Evolutionary conservation across 1,140 invertebrate genomes (phyloP), one percentile per base, ranked within the genome.

Genomic region (Babylonia areolata): DNA sequence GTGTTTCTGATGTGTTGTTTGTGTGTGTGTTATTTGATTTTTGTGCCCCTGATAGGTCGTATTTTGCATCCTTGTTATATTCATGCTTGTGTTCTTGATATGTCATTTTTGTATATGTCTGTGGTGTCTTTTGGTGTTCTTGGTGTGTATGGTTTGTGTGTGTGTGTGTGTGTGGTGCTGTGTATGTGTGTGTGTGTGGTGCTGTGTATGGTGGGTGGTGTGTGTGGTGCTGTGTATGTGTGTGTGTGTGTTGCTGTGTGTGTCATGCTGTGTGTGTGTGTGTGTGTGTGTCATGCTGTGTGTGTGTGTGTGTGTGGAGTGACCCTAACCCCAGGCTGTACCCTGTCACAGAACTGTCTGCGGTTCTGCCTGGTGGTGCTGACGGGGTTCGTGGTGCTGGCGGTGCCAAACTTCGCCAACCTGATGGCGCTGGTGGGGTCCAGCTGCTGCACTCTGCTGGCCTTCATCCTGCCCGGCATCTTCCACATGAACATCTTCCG

Each of bases 401-500:
- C 91, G n/a, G 93, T 95, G n/a, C 95, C 95, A 11, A 95, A 94
- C 87, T 95, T 95, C 93, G 93, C 93, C 46, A 94, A 94, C 85
- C 90, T 95, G 33, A 95, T 95, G 94, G 95, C 94, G n/a, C 89
- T 95, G 51, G 92, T 95, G 35, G 95, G 95, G 37, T 94, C 95
- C n/a, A 93, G 93, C 11, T 95, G 95, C 88, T 95, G 95, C 89
- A 95, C 94, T 2, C 88, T 95, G 51, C 89, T 95, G 86, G 94
- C 95, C 35, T 95, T 95, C 87, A 94, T 94, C 40, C 84, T 95
- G 28, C 95, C 95, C 11, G 95, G 94, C 20, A 35, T 94, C 1
- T 95, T 95, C 85, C 95, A 95, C 90, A 85, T 95, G 82, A 86
- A 90, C 23, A 92, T 95, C 51, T 95, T 93, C 89, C 92, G 90